Base-by-base conservation (phyloP, 2,888 invertebrate genomes). In the Atherix ibis region DNA sequence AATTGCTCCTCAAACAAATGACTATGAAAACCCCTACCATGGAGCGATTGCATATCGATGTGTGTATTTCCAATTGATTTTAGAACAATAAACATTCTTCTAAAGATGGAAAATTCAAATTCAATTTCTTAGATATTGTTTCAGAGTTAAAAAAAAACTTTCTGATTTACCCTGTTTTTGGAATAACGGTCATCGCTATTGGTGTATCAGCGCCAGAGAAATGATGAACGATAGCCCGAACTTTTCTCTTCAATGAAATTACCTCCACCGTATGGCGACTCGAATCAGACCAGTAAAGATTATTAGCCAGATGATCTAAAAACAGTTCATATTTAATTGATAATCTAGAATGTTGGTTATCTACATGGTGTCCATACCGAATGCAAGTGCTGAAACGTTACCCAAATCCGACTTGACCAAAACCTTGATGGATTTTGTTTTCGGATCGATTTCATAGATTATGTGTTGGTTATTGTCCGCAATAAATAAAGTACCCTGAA, bases 271-370 rank as follows among this genome's bases (percentile, higher is more conserved):
- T 67, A 34, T 66, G 66, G 9, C 68, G 66, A 0, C 67, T 67
- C 0, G 65, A 62, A 52, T 87, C 81, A 36, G 75, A 61, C 62
- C 80, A 72, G 53, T 84, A 88, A 0, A 88, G 55, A 43, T 74
- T 76, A 39, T 81, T 74, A 0, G 78, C 72, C 6, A 72, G 62
- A 44, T 72, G 66, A 62, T 87, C 85, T 76, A 48, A 1, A 47
- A 49, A 18, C 17, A 35, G 27, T 5, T 4, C 16, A n/a, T n/a
- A n/a, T n/a, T n/a, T n/a, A n/a, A n/a, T n/a, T n/a, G 29, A 3
- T 13, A 32, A 24, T 9, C 19, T 10, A 15, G 4, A 5, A 19
- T 14, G 15, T 18, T 36, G 27, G 13, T 12, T 18, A 16, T 10
- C 9, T 12, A 9, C 5, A 17, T 25, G 15, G 5, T 5, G 33